These are phyloP conservation scores for Catharus fuscescens DNA, from an alignment of 2,113 vertebrate genomes.

Conservation along the genomic window DNA sequence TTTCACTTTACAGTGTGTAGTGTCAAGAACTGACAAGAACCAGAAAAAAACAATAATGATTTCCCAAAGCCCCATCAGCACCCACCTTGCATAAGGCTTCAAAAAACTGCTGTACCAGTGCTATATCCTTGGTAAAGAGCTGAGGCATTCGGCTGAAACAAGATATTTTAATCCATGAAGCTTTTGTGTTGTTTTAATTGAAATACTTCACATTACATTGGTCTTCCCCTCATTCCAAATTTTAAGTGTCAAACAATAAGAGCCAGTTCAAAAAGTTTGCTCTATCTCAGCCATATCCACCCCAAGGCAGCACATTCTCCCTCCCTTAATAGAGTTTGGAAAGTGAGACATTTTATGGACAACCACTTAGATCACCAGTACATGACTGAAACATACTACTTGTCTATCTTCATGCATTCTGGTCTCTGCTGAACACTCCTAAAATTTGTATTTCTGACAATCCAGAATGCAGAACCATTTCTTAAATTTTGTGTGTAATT, in stretches of 20 bases:
- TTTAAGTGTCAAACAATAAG: neutral
- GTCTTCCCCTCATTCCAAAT: neutral
- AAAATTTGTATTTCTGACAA: neutral
- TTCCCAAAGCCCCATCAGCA: neutral
- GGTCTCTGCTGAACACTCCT: neutral
- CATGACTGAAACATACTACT: neutral
- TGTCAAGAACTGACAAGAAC: neutral
- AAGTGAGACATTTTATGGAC: neutral
- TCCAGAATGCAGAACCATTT: neutral
- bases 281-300: neutral
- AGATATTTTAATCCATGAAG: neutral
- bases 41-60: neutral
- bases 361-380: neutral
- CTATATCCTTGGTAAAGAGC: slow-evolving; percentile 97
- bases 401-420: neutral
- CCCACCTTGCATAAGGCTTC: slow-evolving; percentile 97
- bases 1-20: neutral
- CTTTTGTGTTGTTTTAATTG: neutral
- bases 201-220: neutral
- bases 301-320: neutral
- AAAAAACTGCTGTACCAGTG: slow-evolving; percentile 97
- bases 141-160: slow-evolving; percentile 94
- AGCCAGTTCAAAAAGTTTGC: neutral
- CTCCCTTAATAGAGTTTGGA: neutral
- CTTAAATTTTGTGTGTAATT: neutral